Conservation (phyloP, 2,113 vertebrate genomes). For the Papio anubis region DNA sequence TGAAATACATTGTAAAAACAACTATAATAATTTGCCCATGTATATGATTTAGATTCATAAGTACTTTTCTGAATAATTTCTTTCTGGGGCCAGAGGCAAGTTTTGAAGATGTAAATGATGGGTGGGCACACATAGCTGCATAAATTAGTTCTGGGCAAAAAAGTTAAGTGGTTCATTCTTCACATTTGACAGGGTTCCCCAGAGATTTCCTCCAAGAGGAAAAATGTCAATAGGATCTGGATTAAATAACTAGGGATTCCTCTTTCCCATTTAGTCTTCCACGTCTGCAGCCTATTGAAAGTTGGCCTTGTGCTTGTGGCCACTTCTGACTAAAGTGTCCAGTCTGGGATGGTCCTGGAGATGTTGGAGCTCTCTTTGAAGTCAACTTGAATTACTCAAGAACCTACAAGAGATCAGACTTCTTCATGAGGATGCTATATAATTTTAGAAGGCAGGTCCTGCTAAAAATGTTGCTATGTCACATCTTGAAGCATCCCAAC, state of each 20-base stretch:
- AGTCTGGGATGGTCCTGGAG: neutral
- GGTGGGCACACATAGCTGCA: neutral
- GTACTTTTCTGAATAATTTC: neutral
- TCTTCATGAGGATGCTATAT: neutral
- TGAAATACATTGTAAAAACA: neutral
- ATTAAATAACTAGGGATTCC: neutral
- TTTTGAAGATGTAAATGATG: neutral
- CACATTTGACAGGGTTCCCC: neutral
- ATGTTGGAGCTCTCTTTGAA: neutral
- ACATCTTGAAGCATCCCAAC: neutral
- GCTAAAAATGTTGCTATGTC: neutral
- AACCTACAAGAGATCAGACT: neutral
- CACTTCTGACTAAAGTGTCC: too few species aligned
- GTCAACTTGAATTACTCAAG: neutral
- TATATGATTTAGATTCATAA: neutral
- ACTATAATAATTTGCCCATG: neutral
- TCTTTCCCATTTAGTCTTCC: neutral
- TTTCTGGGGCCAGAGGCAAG: neutral
- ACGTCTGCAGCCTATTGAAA: neutral
- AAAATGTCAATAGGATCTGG: rapidly evolving
- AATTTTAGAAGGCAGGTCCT: neutral
- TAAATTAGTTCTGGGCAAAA: neutral
- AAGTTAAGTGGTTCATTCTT: neutral
- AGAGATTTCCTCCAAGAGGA: neutral
- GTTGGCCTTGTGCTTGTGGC: neutral